A percentile compares a stretch with the other conserved stretches of the same genome.
Conservation (phyloP, 2,888 invertebrate species). For the Cetonia aurata region DNA sequence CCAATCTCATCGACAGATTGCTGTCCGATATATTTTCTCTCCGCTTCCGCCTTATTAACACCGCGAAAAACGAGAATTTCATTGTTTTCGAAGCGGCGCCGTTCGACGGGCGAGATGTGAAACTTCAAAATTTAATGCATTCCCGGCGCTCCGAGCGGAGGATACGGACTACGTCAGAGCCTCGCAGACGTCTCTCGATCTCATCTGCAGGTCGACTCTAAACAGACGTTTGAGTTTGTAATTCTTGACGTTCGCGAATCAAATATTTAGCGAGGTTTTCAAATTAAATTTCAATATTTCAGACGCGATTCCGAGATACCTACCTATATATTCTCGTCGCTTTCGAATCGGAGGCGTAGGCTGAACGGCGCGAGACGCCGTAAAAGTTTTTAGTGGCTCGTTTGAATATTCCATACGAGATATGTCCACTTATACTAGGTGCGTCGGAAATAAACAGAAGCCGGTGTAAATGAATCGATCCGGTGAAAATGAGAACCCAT, state of each 20-base stretch:
- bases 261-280: constrained; percentile 40
- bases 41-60: too few relatives aligned
- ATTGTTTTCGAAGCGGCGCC: constrained; percentile 55
- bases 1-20: too few relatives aligned
- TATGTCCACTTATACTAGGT: not conserved
- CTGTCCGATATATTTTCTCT: too few relatives aligned
- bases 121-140: constrained; percentile 44
- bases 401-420: constrained; percentile 25
- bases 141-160: constrained; percentile 1
- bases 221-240: constrained; percentile 38
- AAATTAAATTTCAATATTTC: constrained; percentile 46
- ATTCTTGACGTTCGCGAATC: constrained; percentile 34
- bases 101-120: constrained; percentile 37
- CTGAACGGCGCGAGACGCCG: not conserved
- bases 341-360: constrained; percentile 15
- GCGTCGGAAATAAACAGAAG: constrained; percentile 6
- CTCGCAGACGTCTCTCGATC: constrained; percentile 29
- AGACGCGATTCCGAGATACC: constrained; percentile 8
- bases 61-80: constrained; percentile 46
- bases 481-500: not conserved
- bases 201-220: constrained; percentile 39
- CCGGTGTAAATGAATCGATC: not conserved
- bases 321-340: constrained; percentile 2
- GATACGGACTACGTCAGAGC: constrained; percentile 26
- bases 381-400: constrained; percentile 17